These are phyloP conservation scores for Scolopax rusticola DNA, from an alignment of 2,797 vertebrate genomes.

Conservation along the genomic window DNA sequence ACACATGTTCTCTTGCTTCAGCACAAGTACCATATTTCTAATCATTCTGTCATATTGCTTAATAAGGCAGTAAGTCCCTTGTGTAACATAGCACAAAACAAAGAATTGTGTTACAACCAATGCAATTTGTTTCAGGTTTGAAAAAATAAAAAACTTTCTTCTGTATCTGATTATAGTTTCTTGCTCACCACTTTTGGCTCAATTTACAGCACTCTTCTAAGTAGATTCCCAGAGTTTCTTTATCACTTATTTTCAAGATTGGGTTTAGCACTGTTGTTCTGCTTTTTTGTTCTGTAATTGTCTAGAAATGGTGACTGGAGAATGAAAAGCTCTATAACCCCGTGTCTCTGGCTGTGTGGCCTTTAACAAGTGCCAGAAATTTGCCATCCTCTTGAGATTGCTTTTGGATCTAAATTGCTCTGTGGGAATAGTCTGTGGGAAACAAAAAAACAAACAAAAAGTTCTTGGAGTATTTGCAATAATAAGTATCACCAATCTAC, in stretches of 20 bases:
- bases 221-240: slow-evolving; percentile 19
- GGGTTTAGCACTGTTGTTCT: slow-evolving; percentile 17
- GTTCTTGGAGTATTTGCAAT: neutral
- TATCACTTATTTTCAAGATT: neutral
- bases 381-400: neutral
- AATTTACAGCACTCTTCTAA: neutral
- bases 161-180: slow-evolving; percentile 50
- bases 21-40: slow-evolving; percentile 37
- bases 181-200: neutral
- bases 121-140: slow-evolving; percentile 39
- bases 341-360: neutral
- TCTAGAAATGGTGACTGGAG: neutral
- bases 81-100: slow-evolving; percentile 52
- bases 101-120: slow-evolving; percentile 34
- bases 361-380: neutral
- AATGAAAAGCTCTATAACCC: neutral
- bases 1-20: slow-evolving; percentile 5
- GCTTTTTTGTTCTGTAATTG: neutral
- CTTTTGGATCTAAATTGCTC: neutral
- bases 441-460: neutral
- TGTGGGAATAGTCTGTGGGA: neutral
- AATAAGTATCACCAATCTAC: neutral
- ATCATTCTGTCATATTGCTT: slow-evolving; percentile 50
- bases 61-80: slow-evolving; percentile 58
- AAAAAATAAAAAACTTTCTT: slow-evolving; percentile 8